Conservation (phyloP, 2,797 vertebrate species). For the Champsocephalus esox region DNA sequence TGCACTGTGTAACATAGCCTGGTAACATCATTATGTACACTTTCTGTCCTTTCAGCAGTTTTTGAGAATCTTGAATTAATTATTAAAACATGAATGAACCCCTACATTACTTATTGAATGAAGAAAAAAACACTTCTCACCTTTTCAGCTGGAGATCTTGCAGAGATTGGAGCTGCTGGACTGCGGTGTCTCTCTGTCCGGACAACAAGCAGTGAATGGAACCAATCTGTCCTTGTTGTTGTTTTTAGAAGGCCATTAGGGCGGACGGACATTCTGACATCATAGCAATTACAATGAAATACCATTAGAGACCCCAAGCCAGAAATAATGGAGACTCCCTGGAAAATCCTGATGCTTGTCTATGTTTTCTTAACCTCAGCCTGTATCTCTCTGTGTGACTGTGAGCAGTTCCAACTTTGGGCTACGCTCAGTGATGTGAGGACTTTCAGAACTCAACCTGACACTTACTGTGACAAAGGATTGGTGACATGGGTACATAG, state of each 20-base stretch:
- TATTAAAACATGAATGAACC: not conserved
- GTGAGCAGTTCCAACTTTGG: slow-evolving; percentile 13
- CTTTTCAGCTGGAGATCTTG: slow-evolving; percentile 51
- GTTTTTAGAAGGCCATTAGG: slow-evolving; percentile 78
- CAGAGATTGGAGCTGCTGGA: slow-evolving; percentile 53
- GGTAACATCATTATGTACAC: not conserved
- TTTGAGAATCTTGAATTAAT: not conserved
- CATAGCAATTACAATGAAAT: slow-evolving; percentile 84
- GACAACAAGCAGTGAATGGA: slow-evolving; percentile 68
- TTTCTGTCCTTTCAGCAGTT: not conserved
- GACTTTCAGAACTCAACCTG: slow-evolving; percentile 7
- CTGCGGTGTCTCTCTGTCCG: slow-evolving; percentile 45
- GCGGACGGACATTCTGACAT: slow-evolving; percentile 81
- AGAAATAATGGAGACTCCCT: slow-evolving; percentile 79
- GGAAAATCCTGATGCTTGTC: slow-evolving; percentile 76
- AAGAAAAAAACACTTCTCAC: slow-evolving; percentile 38
- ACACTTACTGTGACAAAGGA: slow-evolving; percentile 17
- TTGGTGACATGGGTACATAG: not conserved
- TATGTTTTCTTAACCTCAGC: slow-evolving; percentile 77
- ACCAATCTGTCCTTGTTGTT: slow-evolving; percentile 74
- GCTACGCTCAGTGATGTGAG: slow-evolving; percentile 37
- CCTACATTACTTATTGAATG: not conserved
- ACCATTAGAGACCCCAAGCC: slow-evolving; percentile 77
- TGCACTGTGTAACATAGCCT: slow-evolving; percentile 4
- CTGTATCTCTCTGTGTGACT: slow-evolving; percentile 46